Conservation (phyloP, 92 coral and sea anemone species). For the Chrysogorgia sp. region DNA sequence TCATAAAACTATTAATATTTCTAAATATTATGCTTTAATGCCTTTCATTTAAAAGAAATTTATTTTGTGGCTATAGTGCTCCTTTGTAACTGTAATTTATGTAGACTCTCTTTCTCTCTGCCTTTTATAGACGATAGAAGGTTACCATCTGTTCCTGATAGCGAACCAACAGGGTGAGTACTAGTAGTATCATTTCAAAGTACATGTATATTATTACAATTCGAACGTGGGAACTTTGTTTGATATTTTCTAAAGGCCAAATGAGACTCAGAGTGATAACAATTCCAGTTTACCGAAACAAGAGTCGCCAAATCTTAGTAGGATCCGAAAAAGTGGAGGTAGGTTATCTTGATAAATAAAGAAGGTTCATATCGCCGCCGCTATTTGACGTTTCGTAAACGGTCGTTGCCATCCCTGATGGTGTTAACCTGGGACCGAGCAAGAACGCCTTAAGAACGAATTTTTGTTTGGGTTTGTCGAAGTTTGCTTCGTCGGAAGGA, state of each 20-base stretch:
- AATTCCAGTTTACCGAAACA: background rate
- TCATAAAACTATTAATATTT: too few relatives aligned
- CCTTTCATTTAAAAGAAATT: too few relatives aligned
- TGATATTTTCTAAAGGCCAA: background rate
- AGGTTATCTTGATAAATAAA: background rate
- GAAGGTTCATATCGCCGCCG: too few relatives aligned
- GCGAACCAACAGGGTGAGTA: slow-evolving; percentile 2
- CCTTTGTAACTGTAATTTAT: background rate
- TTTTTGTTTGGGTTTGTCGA: too few relatives aligned
- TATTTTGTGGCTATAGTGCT: background rate
- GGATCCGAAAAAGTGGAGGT: slow-evolving; percentile 1
- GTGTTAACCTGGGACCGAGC: too few relatives aligned
- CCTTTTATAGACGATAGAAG: slow-evolving; percentile 30
- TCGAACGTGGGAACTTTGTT: background rate
- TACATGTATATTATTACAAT: too few relatives aligned
- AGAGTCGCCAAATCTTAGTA: slow-evolving; percentile 9
- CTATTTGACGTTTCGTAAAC: too few relatives aligned
- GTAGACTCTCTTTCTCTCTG: background rate
- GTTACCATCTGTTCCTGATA: slow-evolving; percentile 30
- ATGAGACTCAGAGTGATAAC: slow-evolving; percentile 5
- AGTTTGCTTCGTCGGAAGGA: too few relatives aligned
- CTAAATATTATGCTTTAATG: too few relatives aligned
- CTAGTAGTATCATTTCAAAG: background rate
- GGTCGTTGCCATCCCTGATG: too few relatives aligned
- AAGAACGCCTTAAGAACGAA: too few relatives aligned